phyloP scores from a whole-genome alignment of 1,140 invertebrate genomes.

The Zaprionus kolodkinae region DNA sequence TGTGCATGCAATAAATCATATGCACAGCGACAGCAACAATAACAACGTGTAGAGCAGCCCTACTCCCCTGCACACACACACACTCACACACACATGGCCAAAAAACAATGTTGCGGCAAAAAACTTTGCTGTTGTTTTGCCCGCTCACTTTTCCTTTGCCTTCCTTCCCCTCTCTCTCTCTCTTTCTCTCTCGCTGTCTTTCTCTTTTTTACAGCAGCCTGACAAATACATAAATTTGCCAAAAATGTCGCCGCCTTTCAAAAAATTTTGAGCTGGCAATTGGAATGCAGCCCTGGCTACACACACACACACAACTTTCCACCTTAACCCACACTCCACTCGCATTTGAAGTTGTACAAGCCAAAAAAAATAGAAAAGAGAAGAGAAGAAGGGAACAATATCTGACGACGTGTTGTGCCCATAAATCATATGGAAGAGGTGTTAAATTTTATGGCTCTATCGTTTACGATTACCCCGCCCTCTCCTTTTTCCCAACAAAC shows the following conservation, averaged over 20 bases:
- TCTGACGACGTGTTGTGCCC: slow-evolving; percentile 43
- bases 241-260: slow-evolving; percentile 83
- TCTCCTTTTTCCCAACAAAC: neutral
- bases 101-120: slow-evolving; percentile 77
- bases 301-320: slow-evolving; percentile 14
- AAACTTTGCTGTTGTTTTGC: slow-evolving; percentile 61
- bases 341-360: slow-evolving; percentile 52
- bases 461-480: slow-evolving; percentile 11
- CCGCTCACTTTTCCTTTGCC: slow-evolving; percentile 17
- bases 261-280: slow-evolving; percentile 80
- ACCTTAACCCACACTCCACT: slow-evolving; percentile 12
- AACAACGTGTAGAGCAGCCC: slow-evolving; percentile 35
- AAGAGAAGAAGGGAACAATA: slow-evolving; percentile 31
- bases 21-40: slow-evolving; percentile 77
- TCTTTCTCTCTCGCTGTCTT: neutral
- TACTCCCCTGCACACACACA: neutral
- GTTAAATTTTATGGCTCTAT: slow-evolving; percentile 36
- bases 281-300: slow-evolving; percentile 68
- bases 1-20: slow-evolving; percentile 77
- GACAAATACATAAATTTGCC: slow-evolving; percentile 83
- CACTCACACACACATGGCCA: slow-evolving; percentile 14
- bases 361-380: neutral
- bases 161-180: neutral
- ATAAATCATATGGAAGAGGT: slow-evolving; percentile 66
- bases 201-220: slow-evolving; percentile 58